Percentiles rank a stretch among this genome's conserved stretches.
Conservation (phyloP, 1,140 invertebrate species). For the Chelonus insularis region DNA sequence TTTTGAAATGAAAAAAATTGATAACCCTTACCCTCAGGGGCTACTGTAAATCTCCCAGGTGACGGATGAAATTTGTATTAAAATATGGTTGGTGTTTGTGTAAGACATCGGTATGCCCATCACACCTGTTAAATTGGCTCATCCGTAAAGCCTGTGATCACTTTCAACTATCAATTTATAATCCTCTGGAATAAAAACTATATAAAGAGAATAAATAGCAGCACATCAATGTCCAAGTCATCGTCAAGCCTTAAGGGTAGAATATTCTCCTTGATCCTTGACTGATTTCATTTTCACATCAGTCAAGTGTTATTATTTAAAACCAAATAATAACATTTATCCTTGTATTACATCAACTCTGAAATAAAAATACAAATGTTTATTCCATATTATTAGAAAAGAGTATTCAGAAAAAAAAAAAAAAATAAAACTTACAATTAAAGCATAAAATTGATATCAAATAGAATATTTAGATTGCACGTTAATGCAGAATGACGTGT, state of each 20-base stretch:
- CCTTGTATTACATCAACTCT: neutral
- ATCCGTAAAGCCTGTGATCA: neutral
- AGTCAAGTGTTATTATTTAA: no score
- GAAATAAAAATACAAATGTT: neutral
- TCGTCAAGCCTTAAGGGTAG: neutral
- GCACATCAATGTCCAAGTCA: neutral
- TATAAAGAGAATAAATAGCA: neutral
- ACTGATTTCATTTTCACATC: neutral
- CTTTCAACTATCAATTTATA: neutral
- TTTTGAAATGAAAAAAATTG: no score
- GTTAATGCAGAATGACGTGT: slow-evolving; percentile 10
- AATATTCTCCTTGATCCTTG: neutral
- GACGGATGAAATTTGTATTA: neutral
- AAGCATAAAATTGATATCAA: no score
- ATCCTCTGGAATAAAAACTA: neutral
- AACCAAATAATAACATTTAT: neutral
- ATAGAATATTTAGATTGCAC: slow-evolving; percentile 1
- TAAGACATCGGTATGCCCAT: slow-evolving; percentile 14
- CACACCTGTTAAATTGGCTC: slow-evolving; percentile 7
- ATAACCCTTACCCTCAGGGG: neutral
- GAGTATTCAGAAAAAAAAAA: no score
- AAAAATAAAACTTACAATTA: no score
- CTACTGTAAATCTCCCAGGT: neutral
- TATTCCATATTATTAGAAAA: no score
- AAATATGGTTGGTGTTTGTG: neutral